These are phyloP conservation scores for Aspidoscelis tigris DNA, from an alignment of 2,113 vertebrate species.

Conservation along the genomic window DNA sequence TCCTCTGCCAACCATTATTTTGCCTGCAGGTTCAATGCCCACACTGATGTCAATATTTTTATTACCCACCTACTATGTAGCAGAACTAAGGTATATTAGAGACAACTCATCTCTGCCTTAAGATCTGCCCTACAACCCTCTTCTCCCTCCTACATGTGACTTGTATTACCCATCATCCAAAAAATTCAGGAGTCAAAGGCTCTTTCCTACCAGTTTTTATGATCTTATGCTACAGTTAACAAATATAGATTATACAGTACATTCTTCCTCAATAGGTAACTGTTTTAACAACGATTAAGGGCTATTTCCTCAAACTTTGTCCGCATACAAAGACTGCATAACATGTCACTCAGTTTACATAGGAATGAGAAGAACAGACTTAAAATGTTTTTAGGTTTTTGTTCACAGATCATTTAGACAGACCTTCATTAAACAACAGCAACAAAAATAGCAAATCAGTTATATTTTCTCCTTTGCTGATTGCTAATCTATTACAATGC, in stretches of 20 bases:
- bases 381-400: not conserved
- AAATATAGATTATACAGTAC: no score
- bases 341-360: not conserved
- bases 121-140: no score
- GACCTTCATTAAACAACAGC: not conserved
- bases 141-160: no score
- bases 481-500: not conserved
- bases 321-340: not conserved
- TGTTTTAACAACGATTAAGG: not conserved
- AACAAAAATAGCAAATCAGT: constrained; percentile 12
- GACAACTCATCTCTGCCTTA: no score
- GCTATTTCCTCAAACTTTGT: no score
- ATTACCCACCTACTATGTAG: not conserved
- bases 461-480: constrained; percentile 8
- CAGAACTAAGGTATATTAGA: not conserved
- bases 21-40: not conserved
- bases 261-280: not conserved
- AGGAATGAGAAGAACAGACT: not conserved
- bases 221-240: no score
- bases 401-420: not conserved
- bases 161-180: no score
- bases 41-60: not conserved
- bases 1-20: no score
- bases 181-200: no score
- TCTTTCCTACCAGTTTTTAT: no score